Evolutionary conservation across 2,888 invertebrate species (phyloP).

Genomic region (Cryptus armator): DNA sequence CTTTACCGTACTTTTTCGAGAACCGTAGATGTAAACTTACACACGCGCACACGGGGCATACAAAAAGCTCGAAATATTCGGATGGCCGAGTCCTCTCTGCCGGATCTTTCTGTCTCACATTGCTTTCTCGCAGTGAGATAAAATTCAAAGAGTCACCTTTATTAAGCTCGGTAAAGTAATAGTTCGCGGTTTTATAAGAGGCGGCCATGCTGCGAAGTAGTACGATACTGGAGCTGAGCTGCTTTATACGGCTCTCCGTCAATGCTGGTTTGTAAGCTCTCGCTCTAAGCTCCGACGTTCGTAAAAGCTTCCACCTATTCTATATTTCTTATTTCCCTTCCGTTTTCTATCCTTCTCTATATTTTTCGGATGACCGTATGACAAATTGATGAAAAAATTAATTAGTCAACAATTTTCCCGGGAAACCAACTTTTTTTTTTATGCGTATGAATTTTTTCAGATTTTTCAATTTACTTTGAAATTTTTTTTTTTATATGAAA

Average conservation of each 20-base stretch:
- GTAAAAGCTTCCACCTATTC: constrained; percentile 49
- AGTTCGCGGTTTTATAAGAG: neutral
- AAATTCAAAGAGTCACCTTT: constrained; percentile 49
- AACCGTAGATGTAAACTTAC: neutral
- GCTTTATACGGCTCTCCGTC: constrained; percentile 12
- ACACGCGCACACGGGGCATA: neutral
- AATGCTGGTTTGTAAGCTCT: constrained; percentile 18
- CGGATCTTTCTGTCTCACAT: neutral
- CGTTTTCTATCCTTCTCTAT: neutral
- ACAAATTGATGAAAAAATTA: no score
- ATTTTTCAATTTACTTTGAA: no score
- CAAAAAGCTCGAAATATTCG: constrained; percentile 25
- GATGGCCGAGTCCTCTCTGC: constrained; percentile 11
- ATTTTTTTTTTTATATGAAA: no score
- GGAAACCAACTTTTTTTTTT: no score
- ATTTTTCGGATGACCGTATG: neutral
- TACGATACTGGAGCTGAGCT: constrained; percentile 20
- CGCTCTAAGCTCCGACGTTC: constrained; percentile 18
- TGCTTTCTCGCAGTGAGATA: constrained; percentile 1
- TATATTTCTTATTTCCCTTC: constrained; percentile 47
- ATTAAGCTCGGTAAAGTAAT: constrained; percentile 29
- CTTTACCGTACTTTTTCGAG: neutral
- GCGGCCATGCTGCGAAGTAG: constrained; percentile 31
- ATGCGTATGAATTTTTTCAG: no score
- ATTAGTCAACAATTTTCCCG: no score